Evolutionary conservation across 2,888 invertebrate species (phyloP).

Genomic region (Idaea aversata): DNA sequence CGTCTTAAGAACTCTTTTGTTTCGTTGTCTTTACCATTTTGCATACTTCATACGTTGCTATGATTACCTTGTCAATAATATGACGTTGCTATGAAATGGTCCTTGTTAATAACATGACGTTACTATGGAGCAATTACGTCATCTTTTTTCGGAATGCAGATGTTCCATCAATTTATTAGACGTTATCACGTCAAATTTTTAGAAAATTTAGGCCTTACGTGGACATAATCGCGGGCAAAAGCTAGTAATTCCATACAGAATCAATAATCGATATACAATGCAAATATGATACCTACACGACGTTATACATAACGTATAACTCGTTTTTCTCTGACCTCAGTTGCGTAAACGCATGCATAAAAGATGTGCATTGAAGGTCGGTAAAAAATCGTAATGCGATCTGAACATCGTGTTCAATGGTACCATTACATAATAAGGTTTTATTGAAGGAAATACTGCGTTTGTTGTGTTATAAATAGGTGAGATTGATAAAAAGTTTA

Average conservation of each 20-base stretch:
- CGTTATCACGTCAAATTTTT: no score
- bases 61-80: no score
- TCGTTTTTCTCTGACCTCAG: not conserved
- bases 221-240: not conserved
- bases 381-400: not conserved
- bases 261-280: not conserved
- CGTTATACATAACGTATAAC: not conserved
- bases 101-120: no score
- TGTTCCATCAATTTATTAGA: no score
- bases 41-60: no score
- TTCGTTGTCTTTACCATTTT: no score
- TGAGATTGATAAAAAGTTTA: not conserved
- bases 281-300: not conserved
- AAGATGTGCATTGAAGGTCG: not conserved
- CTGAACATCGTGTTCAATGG: not conserved
- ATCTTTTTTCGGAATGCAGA: no score
- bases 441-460: not conserved
- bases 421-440: not conserved
- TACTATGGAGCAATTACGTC: no score
- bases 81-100: no score
- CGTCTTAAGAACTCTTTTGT: no score
- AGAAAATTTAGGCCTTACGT: no score
- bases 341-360: conserved; percentile 1
- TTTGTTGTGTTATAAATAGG: not conserved
- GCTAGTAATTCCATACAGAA: not conserved